Percentiles rank a stretch among this genome's conserved stretches.
Evolutionary conservation across 2,888 invertebrate genomes (phyloP).

Genomic region (Octonoba sinensis): DNA sequence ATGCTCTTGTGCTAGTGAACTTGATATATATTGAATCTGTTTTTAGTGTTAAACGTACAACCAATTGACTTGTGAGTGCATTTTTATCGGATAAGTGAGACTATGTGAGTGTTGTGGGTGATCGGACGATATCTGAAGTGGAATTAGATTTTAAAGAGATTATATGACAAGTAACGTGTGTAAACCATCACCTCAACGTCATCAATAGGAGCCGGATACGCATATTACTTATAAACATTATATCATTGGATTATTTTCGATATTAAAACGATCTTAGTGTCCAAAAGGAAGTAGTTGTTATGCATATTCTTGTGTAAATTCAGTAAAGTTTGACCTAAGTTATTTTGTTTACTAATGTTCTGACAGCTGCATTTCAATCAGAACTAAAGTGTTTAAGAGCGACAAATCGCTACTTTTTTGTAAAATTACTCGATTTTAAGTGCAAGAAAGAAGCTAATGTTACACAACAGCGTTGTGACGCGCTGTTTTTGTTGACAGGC

Average conservation of each 20-base stretch:
- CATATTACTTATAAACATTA: constrained; percentile 19
- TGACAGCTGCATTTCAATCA: constrained; percentile 33
- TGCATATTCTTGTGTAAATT: not conserved
- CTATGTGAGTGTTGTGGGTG: constrained; percentile 40
- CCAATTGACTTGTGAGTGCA: constrained; percentile 7
- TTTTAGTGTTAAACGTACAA: constrained; percentile 1
- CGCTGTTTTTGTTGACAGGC: constrained; percentile 56
- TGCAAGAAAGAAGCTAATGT: constrained; percentile 27
- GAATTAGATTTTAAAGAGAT: too few species aligned
- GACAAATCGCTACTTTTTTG: constrained; percentile 7
- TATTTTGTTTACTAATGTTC: not conserved
- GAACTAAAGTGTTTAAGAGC: constrained; percentile 3
- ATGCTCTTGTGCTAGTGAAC: constrained; percentile 29
- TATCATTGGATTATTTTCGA: constrained; percentile 14
- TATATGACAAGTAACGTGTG: constrained; percentile 43
- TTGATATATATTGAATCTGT: constrained; percentile 37
- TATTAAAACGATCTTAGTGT: not conserved
- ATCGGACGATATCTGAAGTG: not conserved
- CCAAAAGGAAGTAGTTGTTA: not conserved
- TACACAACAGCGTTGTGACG: constrained; percentile 18
- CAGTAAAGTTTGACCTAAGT: too few species aligned
- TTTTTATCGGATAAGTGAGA: constrained; percentile 31
- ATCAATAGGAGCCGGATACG: constrained; percentile 32
- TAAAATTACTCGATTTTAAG: not conserved
- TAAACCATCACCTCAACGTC: constrained; percentile 38